Percentiles rank a stretch among this genome's conserved stretches.
phyloP scores from a whole-genome alignment of 2,888 invertebrate genomes.

The Limenitis camilla region DNA sequence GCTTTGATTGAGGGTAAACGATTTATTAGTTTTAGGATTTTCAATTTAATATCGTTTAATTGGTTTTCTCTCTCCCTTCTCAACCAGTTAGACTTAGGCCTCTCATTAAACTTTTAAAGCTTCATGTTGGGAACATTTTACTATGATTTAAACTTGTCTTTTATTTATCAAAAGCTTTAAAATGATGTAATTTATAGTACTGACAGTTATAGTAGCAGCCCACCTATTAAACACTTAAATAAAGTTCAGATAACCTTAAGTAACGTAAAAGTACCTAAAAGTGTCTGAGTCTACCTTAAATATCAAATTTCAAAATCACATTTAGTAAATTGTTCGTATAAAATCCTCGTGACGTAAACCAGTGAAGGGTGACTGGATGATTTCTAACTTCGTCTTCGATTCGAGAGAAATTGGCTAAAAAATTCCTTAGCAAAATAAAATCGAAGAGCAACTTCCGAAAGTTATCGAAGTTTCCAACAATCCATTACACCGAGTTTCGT shows the following conservation, averaged over 20 bases:
- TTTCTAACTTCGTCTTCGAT: constrained; percentile 50
- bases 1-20: constrained; percentile 16
- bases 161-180: too few relatives aligned
- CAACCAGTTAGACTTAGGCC: too few relatives aligned
- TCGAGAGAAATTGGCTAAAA: constrained; percentile 71
- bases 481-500: constrained; percentile 72
- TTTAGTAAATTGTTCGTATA: constrained; percentile 18
- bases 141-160: too few relatives aligned
- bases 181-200: too few relatives aligned
- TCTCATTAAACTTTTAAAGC: too few relatives aligned
- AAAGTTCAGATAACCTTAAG: too few relatives aligned
- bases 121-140: too few relatives aligned
- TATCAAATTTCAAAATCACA: constrained; percentile 4
- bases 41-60: too few relatives aligned
- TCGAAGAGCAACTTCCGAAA: constrained; percentile 72
- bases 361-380: constrained; percentile 65
- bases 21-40: background rate
- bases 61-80: too few relatives aligned
- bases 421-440: constrained; percentile 69
- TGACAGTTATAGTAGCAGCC: too few relatives aligned
- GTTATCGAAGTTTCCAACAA: constrained; percentile 72
- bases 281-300: background rate
- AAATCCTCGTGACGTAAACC: constrained; percentile 26
- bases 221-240: too few relatives aligned
- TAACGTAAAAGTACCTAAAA: background rate